These are phyloP conservation scores for Hirudo medicinalis DNA, from an alignment of 1,140 invertebrate genomes.

Conservation along the genomic window DNA sequence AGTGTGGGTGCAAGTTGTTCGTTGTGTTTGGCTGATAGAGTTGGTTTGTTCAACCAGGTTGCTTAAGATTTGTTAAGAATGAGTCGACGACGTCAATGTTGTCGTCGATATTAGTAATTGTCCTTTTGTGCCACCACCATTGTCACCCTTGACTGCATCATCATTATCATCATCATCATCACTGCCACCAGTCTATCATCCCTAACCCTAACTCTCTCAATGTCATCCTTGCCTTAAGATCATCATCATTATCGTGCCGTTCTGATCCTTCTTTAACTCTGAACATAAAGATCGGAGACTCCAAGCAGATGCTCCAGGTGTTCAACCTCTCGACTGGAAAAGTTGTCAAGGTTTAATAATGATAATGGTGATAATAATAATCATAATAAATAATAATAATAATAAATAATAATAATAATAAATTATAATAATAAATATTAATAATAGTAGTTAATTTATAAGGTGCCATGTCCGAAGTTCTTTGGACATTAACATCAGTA, in stretches of 20 bases:
- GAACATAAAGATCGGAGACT: conserved; percentile 55
- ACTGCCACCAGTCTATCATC: neutral
- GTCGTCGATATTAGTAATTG: neutral
- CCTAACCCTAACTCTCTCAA: no score
- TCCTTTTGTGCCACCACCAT: no score
- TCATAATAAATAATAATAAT: no score
- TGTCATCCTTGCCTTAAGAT: no score
- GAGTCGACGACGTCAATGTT: no score
- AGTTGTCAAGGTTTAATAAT: conserved; percentile 44
- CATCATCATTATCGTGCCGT: no score
- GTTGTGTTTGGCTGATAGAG: neutral
- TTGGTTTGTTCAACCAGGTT: no score
- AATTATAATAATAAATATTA: no score
- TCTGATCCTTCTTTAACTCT: conserved; percentile 16
- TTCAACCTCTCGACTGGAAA: conserved; percentile 76
- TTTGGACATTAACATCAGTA: no score
- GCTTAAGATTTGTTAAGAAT: neutral
- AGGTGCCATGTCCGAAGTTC: no score
- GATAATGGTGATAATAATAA: neutral
- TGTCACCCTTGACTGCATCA: neutral
- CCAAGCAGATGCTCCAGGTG: conserved; percentile 59
- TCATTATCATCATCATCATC: conserved; percentile 18
- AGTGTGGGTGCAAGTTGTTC: neutral
- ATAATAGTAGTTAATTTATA: no score
- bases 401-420: no score